A percentile compares a stretch with the other conserved stretches of the same genome.
Conservation (phyloP, 2,888 invertebrate genomes). For the Trachelus iudaicus region DNA sequence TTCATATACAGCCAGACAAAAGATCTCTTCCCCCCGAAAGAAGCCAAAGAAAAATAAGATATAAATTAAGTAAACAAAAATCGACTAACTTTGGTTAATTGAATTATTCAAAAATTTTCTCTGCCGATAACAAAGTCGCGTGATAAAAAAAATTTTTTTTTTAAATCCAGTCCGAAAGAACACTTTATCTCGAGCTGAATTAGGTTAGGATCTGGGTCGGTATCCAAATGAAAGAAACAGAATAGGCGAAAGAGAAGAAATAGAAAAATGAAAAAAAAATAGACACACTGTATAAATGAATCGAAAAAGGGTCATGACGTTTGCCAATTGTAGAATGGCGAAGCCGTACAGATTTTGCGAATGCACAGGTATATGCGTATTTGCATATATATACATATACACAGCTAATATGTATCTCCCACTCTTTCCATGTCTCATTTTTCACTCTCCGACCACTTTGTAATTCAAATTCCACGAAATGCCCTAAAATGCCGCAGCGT, state of each 20-base stretch:
- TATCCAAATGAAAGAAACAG: background rate
- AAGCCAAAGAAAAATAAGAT: too few species aligned
- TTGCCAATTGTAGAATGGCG: background rate
- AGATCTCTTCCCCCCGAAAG: background rate
- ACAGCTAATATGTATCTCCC: background rate
- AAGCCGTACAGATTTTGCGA: background rate
- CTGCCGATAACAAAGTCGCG: background rate
- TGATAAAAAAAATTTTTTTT: background rate
- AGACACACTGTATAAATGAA: background rate
- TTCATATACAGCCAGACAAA: background rate
- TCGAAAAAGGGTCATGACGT: background rate
- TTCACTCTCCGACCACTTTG: background rate
- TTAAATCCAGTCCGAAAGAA: background rate
- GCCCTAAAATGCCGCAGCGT: background rate
- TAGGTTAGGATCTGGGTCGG: background rate
- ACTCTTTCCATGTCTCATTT: background rate
- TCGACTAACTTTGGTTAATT: background rate
- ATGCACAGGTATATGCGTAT: background rate
- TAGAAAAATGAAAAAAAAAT: background rate
- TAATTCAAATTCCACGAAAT: background rate
- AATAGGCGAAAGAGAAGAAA: background rate
- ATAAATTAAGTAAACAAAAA: background rate
- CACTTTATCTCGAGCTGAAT: background rate
- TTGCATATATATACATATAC: background rate
- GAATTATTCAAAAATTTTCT: background rate